These are phyloP conservation scores for Chelonus formosanus DNA, from an alignment of 2,888 invertebrate genomes.

Conservation along the genomic window DNA sequence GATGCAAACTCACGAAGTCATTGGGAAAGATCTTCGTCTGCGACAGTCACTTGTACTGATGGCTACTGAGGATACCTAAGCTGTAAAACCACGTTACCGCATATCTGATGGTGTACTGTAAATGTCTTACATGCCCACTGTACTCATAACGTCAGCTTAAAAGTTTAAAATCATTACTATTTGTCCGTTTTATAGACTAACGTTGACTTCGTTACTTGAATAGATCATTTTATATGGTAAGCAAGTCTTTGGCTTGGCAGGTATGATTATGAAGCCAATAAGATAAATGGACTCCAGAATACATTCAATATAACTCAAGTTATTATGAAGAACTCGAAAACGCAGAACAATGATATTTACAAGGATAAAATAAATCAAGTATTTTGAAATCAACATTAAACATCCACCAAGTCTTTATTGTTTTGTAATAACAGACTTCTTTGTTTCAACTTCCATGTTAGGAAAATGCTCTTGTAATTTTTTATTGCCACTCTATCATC, in stretches of 20 bases:
- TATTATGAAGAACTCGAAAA: too few relatives aligned
- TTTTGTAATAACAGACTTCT: conserved; percentile 38
- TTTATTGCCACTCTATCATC: too few relatives aligned
- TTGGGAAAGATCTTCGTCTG: conserved; percentile 1
- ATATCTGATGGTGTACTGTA: background rate
- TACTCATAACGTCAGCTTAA: too few relatives aligned
- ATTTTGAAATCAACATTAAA: too few relatives aligned
- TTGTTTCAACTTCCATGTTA: background rate
- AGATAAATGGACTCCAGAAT: background rate
- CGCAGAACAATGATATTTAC: too few relatives aligned
- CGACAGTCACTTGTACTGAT: conserved; percentile 2
- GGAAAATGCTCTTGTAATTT: background rate
- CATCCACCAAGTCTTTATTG: conserved; percentile 32
- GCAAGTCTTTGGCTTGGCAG: conserved; percentile 28
- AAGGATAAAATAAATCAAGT: too few relatives aligned
- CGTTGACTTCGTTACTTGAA: conserved; percentile 11
- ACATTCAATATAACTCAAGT: too few relatives aligned
- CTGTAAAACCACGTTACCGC: background rate
- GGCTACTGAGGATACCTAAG: conserved; percentile 3
- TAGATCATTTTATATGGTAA: conserved; percentile 19
- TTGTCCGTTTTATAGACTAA: conserved; percentile 18
- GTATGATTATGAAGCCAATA: conserved; percentile 32
- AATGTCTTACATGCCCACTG: too few relatives aligned
- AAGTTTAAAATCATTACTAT: too few relatives aligned
- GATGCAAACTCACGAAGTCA: conserved; percentile 31